Evolutionary conservation across 2,888 invertebrate species (phyloP), one percentile per base, ranked within the genome.

Genomic region (Pammene aurita): DNA sequence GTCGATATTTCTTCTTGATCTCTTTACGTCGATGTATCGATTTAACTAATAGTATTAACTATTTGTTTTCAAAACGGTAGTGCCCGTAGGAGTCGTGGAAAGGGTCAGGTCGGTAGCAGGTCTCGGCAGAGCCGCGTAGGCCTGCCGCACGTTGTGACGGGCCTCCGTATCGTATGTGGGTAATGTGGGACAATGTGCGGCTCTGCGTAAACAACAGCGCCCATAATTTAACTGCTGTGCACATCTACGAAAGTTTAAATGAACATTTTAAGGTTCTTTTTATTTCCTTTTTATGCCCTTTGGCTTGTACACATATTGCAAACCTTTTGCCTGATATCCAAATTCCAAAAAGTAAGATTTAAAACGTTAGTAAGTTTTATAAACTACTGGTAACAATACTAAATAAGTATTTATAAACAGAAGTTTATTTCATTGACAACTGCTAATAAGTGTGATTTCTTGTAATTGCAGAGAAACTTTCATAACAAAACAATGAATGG

Each of bases 1-100:
- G 90, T 90, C 82, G 85, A 84, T 84, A 80, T 65, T 69, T 69
- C 60, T 69, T 69, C 69, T 65, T 34, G 55, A 60, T 54, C 46
- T 54, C 41, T 65, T 65, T 55, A 60, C 55, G 60, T 60, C 60
- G 54, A 55, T 69, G 46, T 69, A 69, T 65, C 60, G 65, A 69
- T 69, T 69, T 65, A 66, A 66, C 44, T 55, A 65, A 44, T 13
- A 48, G 60, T 55, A 55, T 65, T 65, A 54, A 65, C 54, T 14
- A 26, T 48, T 16, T 14, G 26, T 11, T 52, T 18, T 1, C 57
- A 26, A 44, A 18, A 16, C 18, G 6, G n/a, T 4, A 34, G 9
- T 14, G n/a, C 7, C 16, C 57, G 9, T 5, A 34, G 26, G 26
- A 7, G 42, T 35, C 14, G 14, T 50, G 34, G 14, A 7, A 50